Base-by-base conservation (phyloP, 2,888 invertebrate genomes). In the Glyphotaelius pellucidus region DNA sequence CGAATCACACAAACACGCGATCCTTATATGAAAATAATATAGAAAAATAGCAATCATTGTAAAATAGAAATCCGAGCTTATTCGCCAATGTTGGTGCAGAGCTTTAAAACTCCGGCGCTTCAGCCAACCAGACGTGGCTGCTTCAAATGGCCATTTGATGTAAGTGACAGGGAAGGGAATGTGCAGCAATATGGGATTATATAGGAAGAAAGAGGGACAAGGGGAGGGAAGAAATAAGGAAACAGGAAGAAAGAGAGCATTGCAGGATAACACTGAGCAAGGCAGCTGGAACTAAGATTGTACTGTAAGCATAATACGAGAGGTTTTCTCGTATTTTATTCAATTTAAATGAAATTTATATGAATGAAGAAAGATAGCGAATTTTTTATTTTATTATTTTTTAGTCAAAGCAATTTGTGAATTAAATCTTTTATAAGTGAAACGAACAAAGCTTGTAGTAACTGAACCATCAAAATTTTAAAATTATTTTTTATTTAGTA, bases 51-150 rank as follows among this genome's bases (percentile, higher is more conserved):
- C 67, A 67, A 84, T 84, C n/a, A 25, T 9, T 84, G 84, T 35
- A 38, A 19, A 11, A 14, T 25, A 19, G 38, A 84, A 84, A 84
- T 84, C 84, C 84, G 84, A 32, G 38, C 38, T 38, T 79, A 80
- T 79, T 89, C 38, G 14, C 35, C 42, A 42, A 47, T 52, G 42
- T 47, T 86, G 30, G 86, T 47, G 47, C 86, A 86, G 86, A 30
- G 86, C 86, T 84, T 86, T 86, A 86, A 35, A n/a, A 47, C 42
- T 86, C n/a, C 86, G 4, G 47, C 9, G 67, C 67, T 67, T 67
- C 25, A 86, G 86, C 86, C 86, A 86, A 47, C 86, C 88, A 35
- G 79, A 79, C n/a, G 79, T 35, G 38, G 88, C 79, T 79, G n/a
- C 32, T 38, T 31, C 79, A 80, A 79, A 80, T 30, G 79, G 79